phyloP scores from a whole-genome alignment of 2,888 invertebrate genomes.

The Trimorus sp. region DNA sequence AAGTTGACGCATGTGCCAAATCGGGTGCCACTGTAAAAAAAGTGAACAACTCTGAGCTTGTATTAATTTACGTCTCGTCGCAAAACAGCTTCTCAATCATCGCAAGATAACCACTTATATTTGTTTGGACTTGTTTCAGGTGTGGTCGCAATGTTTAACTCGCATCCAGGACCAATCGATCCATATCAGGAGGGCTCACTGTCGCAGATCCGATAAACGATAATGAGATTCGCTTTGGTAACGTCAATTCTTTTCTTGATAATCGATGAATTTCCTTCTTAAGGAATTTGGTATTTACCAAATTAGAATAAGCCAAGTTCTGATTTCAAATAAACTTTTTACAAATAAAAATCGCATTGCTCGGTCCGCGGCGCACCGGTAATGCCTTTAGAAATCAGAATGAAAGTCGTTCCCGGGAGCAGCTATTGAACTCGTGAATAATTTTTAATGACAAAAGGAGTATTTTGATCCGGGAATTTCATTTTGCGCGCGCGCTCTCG shows the following conservation, averaged over 20 bases:
- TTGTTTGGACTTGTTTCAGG: conserved; percentile 18
- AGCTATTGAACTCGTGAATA: conserved; percentile 29
- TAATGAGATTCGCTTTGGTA: conserved; percentile 48
- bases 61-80: too few relatives aligned
- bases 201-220: conserved; percentile 40
- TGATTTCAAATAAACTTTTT: conserved; percentile 39
- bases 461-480: conserved; percentile 14
- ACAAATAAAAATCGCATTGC: conserved; percentile 28
- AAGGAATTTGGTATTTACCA: conserved; percentile 35
- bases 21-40: not conserved
- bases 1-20: too few relatives aligned
- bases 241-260: conserved; percentile 42
- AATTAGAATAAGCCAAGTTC: conserved; percentile 51
- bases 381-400: conserved; percentile 24
- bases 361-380: conserved; percentile 6
- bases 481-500: not conserved
- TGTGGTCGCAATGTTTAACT: conserved; percentile 23
- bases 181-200: not conserved
- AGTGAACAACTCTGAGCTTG: too few relatives aligned
- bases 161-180: conserved; percentile 21
- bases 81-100: too few relatives aligned
- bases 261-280: conserved; percentile 31
- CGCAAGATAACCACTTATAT: conserved; percentile 21
- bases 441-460: conserved; percentile 32
- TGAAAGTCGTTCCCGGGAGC: conserved; percentile 9